Evolutionary conservation across 2,888 invertebrate species (phyloP).

Genomic region (Scaptodrosophila latifasciaeformis): DNA sequence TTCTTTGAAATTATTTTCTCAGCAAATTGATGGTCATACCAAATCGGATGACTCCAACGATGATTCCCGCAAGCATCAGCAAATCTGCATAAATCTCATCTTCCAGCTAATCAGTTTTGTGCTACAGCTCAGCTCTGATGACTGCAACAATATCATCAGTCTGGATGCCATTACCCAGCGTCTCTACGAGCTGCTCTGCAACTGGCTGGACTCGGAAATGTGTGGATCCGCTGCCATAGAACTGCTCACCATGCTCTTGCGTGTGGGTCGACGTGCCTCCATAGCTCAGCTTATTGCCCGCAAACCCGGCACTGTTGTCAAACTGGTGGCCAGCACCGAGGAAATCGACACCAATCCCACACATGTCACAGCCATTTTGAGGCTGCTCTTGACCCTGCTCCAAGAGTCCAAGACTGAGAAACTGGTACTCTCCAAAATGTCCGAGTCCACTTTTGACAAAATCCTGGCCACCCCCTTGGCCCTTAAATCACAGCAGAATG

Average conservation of each 20-base stretch:
- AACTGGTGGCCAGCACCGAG: constrained; percentile 63
- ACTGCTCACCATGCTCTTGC: constrained; percentile 57
- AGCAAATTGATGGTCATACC: constrained; percentile 57
- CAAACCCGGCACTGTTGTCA: constrained; percentile 58
- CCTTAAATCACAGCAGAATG: constrained; percentile 53
- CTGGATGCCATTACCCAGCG: constrained; percentile 67
- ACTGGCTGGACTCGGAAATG: constrained; percentile 66
- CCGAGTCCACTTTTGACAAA: constrained; percentile 73
- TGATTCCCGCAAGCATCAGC: constrained; percentile 66
- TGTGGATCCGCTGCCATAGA: constrained; percentile 68
- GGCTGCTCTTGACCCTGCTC: constrained; percentile 60
- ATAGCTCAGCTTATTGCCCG: constrained; percentile 57
- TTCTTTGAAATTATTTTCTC: no score
- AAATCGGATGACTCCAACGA: constrained; percentile 65
- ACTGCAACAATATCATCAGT: constrained; percentile 59
- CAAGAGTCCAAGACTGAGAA: constrained; percentile 70
- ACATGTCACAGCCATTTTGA: constrained; percentile 63
- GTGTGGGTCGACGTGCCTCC: constrained; percentile 45
- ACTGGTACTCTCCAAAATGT: constrained; percentile 69
- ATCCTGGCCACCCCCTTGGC: constrained; percentile 63
- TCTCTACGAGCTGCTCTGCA: constrained; percentile 63
- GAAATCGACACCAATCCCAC: constrained; percentile 56
- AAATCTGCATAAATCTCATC: constrained; percentile 63
- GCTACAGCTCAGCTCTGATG: constrained; percentile 53
- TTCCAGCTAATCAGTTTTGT: constrained; percentile 65